Evolutionary conservation across 2,113 vertebrate species (phyloP).

Genomic region (Brachirus orientalis): DNA sequence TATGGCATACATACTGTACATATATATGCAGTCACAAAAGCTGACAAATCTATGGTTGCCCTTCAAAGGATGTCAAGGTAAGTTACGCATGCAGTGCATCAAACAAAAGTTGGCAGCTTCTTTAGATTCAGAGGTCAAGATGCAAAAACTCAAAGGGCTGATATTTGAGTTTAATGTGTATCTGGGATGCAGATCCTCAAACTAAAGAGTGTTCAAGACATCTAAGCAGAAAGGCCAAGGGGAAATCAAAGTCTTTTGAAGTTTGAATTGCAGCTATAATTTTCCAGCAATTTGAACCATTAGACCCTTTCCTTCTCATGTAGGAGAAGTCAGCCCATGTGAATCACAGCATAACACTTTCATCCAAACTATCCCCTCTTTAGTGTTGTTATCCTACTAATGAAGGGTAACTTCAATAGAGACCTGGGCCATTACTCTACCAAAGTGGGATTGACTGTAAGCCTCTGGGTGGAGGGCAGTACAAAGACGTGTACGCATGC

Average conservation of each 20-base stretch:
- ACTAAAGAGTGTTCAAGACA: conserved; percentile 67
- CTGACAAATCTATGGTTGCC: conserved; percentile 6
- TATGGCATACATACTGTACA: neutral
- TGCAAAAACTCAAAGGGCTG: conserved; percentile 34
- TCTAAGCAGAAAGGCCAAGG: conserved; percentile 64
- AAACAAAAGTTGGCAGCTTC: conserved; percentile 25
- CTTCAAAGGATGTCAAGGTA: conserved; percentile 16
- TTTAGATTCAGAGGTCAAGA: conserved; percentile 47
- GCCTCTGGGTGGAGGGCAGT: conserved; percentile 38
- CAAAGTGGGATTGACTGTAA: conserved; percentile 60
- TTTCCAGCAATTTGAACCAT: conserved; percentile 72
- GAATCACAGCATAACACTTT: conserved; percentile 63
- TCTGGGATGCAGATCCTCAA: conserved; percentile 49
- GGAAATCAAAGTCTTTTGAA: conserved; percentile 75
- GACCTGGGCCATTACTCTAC: conserved; percentile 51
- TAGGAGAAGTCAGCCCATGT: conserved; percentile 48
- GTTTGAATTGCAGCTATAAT: conserved; percentile 71
- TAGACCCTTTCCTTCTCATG: conserved; percentile 64
- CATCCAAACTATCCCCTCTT: conserved; percentile 61
- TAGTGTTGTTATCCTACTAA: conserved; percentile 60
- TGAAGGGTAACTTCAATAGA: conserved; percentile 68
- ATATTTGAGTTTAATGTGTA: conserved; percentile 62
- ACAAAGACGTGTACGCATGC: conserved; percentile 3
- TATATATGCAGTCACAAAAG: conserved; percentile 17
- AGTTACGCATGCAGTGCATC: conserved; percentile 19